Evolutionary conservation across 2,797 vertebrate genomes (phyloP).

Genomic region (Limosa lapponica): DNA sequence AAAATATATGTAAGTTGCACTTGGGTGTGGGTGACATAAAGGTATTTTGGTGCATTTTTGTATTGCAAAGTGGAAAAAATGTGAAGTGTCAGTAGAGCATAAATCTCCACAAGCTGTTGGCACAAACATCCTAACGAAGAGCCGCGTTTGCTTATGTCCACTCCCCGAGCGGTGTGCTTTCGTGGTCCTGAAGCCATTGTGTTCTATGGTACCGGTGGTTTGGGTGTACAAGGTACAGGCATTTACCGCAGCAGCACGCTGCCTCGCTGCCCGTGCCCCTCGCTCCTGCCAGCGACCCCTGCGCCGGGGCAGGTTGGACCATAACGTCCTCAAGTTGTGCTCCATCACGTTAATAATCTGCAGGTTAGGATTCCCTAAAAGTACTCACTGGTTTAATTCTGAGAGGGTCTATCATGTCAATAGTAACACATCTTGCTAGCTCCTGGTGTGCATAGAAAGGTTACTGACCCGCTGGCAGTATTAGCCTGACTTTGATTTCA

Average conservation of each 20-base stretch:
- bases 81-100: background rate
- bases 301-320: background rate
- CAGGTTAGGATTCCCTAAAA: constrained; percentile 18
- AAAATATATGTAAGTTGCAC: background rate
- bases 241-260: too few relatives aligned
- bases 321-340: constrained; percentile 36
- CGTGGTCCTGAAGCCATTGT: too few relatives aligned
- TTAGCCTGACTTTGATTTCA: background rate
- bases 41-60: background rate
- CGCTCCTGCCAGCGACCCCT: too few relatives aligned
- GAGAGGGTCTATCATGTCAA: background rate
- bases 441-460: background rate
- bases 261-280: too few relatives aligned
- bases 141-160: background rate
- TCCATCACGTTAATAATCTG: constrained; percentile 50
- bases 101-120: background rate
- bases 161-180: background rate
- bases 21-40: background rate
- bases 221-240: too few relatives aligned
- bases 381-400: constrained; percentile 4
- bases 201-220: too few relatives aligned
- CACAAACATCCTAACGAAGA: background rate
- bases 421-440: background rate
- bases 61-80: background rate
- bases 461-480: background rate